Percentiles rank a stretch among this genome's conserved stretches.
phyloP scores from a whole-genome alignment of 2,113 vertebrate genomes.

The Megalops atlanticus region DNA sequence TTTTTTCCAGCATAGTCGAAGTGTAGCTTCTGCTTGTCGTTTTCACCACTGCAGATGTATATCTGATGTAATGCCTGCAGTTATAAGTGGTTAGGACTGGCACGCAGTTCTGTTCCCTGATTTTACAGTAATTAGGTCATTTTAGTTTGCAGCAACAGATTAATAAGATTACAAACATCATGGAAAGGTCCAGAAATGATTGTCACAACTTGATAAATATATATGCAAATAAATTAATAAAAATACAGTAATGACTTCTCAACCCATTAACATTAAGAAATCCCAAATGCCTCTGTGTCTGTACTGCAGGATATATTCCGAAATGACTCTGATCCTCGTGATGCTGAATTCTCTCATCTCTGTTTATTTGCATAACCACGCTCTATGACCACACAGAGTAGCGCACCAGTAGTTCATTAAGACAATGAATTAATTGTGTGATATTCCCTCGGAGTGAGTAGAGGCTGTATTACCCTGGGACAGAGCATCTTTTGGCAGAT shows the following conservation, averaged over 20 bases:
- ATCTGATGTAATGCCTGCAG: too few relatives aligned
- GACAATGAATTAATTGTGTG: slow-evolving; percentile 26
- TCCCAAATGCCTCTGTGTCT: not conserved
- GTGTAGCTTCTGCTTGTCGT: not conserved
- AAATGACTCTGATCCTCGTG: not conserved
- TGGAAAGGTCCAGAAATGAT: too few relatives aligned
- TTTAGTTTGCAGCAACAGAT: too few relatives aligned
- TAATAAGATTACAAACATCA: too few relatives aligned
- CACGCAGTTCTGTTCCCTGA: too few relatives aligned
- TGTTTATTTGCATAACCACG: slow-evolving; percentile 20
- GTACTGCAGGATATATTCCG: too few relatives aligned
- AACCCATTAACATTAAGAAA: slow-evolving; percentile 4
- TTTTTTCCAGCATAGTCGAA: not conserved
- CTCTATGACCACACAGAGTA: not conserved
- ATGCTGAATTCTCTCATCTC: slow-evolving; percentile 3
- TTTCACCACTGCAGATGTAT: not conserved
- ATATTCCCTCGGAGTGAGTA: slow-evolving; percentile 15
- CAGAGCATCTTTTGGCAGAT: slow-evolving; percentile 67
- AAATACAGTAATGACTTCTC: slow-evolving; percentile 26
- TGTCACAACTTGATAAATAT: too few relatives aligned
- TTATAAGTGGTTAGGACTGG: too few relatives aligned
- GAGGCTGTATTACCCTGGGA: slow-evolving; percentile 57
- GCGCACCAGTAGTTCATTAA: slow-evolving; percentile 10
- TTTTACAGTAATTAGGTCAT: too few relatives aligned
- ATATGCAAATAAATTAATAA: slow-evolving; percentile 24